Evolutionary conservation across 2,113 vertebrate genomes (phyloP).

Genomic region (Bubo blakistoni): DNA sequence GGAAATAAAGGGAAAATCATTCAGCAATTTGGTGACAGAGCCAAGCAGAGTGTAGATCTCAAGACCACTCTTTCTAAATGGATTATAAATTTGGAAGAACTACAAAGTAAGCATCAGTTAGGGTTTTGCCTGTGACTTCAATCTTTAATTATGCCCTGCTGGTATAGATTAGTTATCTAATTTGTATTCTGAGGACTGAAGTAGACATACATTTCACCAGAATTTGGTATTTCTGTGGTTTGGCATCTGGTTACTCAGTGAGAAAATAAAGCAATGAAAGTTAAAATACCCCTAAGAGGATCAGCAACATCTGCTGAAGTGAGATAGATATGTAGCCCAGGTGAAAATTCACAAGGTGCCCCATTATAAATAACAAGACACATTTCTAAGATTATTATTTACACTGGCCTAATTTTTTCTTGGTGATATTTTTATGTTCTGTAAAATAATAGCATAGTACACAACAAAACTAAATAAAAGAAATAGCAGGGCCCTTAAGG

Average conservation of each 20-base stretch:
- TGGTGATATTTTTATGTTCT: neutral
- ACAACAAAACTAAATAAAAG: neutral
- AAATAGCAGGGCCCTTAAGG: neutral
- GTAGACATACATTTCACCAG: neutral
- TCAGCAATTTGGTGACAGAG: neutral
- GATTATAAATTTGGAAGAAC: neutral
- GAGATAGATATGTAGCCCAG: neutral
- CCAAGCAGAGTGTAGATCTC: neutral
- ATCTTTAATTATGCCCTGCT: neutral
- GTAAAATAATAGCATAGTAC: neutral
- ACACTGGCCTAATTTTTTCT: neutral
- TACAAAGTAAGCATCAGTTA: neutral
- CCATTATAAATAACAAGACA: slow-evolving; percentile 30
- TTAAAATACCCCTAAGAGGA: slow-evolving; percentile 22
- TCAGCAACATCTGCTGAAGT: slow-evolving; percentile 52
- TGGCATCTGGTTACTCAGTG: slow-evolving; percentile 49
- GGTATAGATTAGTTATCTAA: neutral
- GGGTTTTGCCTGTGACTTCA: neutral
- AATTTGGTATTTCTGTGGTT: slow-evolving; percentile 10
- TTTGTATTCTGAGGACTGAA: slow-evolving; percentile 21
- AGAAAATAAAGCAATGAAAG: slow-evolving; percentile 49
- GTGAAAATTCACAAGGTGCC: slow-evolving; percentile 18
- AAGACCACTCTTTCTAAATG: neutral
- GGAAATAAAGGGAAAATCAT: neutral
- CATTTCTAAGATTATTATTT: slow-evolving; percentile 45